These are phyloP conservation scores for Graphium colonna DNA, from an alignment of 2,888 invertebrate species.

Conservation along the genomic window DNA sequence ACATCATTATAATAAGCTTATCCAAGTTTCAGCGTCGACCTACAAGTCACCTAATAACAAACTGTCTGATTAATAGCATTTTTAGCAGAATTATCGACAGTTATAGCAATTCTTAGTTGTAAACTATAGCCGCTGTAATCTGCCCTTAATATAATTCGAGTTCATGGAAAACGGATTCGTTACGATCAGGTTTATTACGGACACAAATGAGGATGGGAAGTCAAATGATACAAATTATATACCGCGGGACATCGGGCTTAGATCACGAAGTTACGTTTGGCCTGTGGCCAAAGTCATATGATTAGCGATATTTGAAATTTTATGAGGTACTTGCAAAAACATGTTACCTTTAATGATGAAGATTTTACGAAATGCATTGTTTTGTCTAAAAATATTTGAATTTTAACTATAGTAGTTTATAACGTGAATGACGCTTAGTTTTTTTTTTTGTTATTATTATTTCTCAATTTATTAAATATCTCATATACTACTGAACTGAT, in stretches of 20 bases:
- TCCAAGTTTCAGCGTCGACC: too few species aligned
- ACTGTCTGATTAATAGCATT: too few species aligned
- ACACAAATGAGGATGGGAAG: conserved; percentile 13
- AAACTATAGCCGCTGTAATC: too few species aligned
- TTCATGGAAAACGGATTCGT: conserved; percentile 29
- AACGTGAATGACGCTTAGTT: too few species aligned
- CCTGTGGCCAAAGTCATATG: conserved; percentile 7
- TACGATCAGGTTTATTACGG: neutral
- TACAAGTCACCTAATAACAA: too few species aligned
- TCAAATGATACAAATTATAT: conserved; percentile 26
- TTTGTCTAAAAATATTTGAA: neutral
- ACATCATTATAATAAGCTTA: too few species aligned
- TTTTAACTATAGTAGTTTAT: neutral
- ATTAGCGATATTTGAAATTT: neutral
- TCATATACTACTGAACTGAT: too few species aligned
- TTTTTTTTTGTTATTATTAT: too few species aligned
- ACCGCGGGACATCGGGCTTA: conserved; percentile 21
- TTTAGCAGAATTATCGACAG: too few species aligned
- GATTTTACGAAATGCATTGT: neutral
- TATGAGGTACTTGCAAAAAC: neutral
- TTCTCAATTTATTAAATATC: too few species aligned
- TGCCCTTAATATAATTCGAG: conserved; percentile 14
- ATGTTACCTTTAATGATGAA: neutral
- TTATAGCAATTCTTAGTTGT: too few species aligned
- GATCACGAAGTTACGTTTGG: conserved; percentile 26